A percentile compares a stretch with the other conserved stretches of the same genome.
These are phyloP conservation scores for Neopipo cinnamomea DNA, from an alignment of 2,113 vertebrate genomes.

Conservation along the genomic window DNA sequence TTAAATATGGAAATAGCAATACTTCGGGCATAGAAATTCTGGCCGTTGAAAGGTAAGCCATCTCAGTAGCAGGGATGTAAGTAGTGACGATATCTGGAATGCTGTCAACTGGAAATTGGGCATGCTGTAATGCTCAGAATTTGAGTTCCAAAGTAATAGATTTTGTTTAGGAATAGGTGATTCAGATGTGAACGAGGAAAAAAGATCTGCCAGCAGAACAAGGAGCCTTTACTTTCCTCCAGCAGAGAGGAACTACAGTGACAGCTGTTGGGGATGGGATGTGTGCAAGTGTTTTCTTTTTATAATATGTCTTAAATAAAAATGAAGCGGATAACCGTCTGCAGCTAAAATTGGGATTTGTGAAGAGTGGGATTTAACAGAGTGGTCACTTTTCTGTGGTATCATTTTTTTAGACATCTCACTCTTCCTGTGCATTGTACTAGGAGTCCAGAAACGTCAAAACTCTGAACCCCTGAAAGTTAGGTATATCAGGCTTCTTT, in stretches of 20 bases:
- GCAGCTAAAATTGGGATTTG: neutral
- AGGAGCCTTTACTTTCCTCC: neutral
- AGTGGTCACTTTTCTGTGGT: neutral
- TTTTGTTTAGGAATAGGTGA: neutral
- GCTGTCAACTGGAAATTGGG: neutral
- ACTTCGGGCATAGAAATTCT: constrained; percentile 90
- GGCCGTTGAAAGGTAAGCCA: constrained; percentile 91
- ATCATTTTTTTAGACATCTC: neutral
- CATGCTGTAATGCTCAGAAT: neutral
- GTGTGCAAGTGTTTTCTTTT: neutral
- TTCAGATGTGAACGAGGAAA: neutral
- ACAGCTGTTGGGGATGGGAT: neutral
- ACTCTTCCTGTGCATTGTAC: neutral
- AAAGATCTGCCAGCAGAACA: neutral
- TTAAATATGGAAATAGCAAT: constrained; percentile 96
- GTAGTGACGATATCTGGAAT: neutral
- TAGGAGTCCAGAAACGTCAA: neutral
- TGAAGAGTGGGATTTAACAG: neutral
- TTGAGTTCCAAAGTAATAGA: neutral
- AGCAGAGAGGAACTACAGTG: neutral
- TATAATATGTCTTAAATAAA: neutral
- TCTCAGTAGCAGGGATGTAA: neutral
- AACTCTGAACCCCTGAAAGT: neutral
- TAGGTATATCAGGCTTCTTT: neutral
- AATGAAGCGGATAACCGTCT: neutral